Base-by-base conservation (phyloP, 2,888 invertebrate genomes). In the Cephus pulcher region DNA sequence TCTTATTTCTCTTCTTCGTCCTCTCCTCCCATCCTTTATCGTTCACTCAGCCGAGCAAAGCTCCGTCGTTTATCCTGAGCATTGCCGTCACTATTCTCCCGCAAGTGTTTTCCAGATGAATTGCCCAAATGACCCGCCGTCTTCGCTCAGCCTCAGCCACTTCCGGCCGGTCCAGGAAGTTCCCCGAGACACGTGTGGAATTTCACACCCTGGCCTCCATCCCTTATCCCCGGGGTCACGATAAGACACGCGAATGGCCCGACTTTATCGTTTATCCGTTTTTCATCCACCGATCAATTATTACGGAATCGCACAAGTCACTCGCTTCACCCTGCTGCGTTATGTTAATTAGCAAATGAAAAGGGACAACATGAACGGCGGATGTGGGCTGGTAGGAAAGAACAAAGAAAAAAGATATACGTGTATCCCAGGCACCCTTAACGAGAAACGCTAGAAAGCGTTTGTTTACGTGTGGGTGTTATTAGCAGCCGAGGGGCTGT, bases 401-500 rank as follows among this genome's bases (percentile, higher is more conserved):
- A 34, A 34, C 1, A 34, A 1, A 11, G 0, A 33, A 33, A 33
- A 33, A 33, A 3, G 33, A 11, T 11, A 35, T 0, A 35, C 3
- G 35, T 40, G 23, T 1, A 9, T 56, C 56, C 15, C 56, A 9
- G 56, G 4, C 23, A 23, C 23, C 56, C 56, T 9, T 56, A 56
- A 56, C 56, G 56, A 56, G 56, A 56, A 23, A 23, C 56, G 23
- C 9, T 56, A 23, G 56, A 56, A 56, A 23, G 56, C 56, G 23
- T 56, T 56, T 56, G 23, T 23, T 56, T 9, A 56, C 56, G 56
- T 23, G 56, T 23, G 9, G 23, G 23, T 56, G 56, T 56, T 56
- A 56, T 56, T 56, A 56, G 56, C 71, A 34, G 32, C 71, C 71
- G 32, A 71, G 71, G 71, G 71, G 33, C 71, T 81, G 81, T 79